A percentile compares a stretch with the other conserved stretches of the same genome.
Conservation (phyloP, 1,140 invertebrate species). For the Rhagoletis zephyria region DNA sequence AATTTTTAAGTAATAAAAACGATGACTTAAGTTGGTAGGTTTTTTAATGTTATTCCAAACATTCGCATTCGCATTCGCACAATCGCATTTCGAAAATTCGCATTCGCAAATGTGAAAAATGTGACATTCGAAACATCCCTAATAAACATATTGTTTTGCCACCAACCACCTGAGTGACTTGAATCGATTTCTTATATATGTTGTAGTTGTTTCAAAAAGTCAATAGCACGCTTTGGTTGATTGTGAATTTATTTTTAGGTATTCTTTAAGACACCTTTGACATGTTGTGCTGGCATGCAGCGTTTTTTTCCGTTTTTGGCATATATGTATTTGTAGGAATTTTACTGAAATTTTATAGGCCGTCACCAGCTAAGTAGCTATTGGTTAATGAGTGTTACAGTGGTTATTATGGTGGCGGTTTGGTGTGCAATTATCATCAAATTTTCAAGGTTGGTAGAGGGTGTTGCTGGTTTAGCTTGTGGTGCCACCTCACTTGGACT, state of each 20-base stretch:
- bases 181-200: slow-evolving; percentile 29
- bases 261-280: background rate
- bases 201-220: background rate
- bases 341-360: background rate
- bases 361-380: background rate
- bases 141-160: background rate
- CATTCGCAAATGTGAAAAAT: too few relatives aligned
- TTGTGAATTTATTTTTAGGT: too few relatives aligned
- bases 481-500: background rate
- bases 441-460: slow-evolving; percentile 1
- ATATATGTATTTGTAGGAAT: background rate
- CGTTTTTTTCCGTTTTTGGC: background rate
- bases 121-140: too few relatives aligned
- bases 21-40: too few relatives aligned
- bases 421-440: background rate
- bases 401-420: background rate
- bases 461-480: background rate
- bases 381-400: background rate
- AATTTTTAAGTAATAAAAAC: too few relatives aligned
- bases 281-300: background rate
- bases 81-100: too few relatives aligned
- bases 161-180: background rate
- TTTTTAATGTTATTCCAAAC: too few relatives aligned
- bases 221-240: background rate
- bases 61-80: too few relatives aligned